Evolutionary conservation across 2,888 invertebrate genomes (phyloP).

Genomic region (Agrotis segetum): DNA sequence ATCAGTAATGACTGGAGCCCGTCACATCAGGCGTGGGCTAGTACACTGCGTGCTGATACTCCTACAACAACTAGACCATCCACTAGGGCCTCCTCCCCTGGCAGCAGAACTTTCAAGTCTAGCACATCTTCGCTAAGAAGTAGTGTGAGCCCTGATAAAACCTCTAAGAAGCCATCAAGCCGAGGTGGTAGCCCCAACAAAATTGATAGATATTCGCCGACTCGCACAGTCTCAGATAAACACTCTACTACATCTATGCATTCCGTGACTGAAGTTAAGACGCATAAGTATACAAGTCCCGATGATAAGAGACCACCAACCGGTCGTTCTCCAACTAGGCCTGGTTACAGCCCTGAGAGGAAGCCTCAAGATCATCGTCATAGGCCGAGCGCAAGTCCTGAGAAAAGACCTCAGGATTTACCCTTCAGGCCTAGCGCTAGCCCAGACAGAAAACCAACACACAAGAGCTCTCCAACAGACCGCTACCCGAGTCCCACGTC

Average conservation of each 20-base stretch:
- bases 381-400: conserved; percentile 79
- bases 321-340: conserved; percentile 75
- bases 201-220: conserved; percentile 80
- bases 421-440: conserved; percentile 68
- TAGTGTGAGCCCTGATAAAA: conserved; percentile 89
- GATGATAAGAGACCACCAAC: conserved; percentile 74
- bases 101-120: conserved; percentile 88
- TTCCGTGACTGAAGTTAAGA: conserved; percentile 75
- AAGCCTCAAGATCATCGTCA: conserved; percentile 71
- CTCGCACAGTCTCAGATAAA: conserved; percentile 75
- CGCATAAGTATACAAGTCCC: conserved; percentile 72
- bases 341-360: conserved; percentile 77
- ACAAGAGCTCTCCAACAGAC: conserved; percentile 48
- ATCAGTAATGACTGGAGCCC: conserved; percentile 93
- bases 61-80: conserved; percentile 89
- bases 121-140: conserved; percentile 90
- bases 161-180: conserved; percentile 77
- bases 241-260: conserved; percentile 78
- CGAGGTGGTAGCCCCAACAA: conserved; percentile 80
- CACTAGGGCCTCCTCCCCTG: conserved; percentile 90
- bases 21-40: conserved; percentile 94
- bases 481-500: conserved; percentile 36
- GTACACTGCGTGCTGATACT: conserved; percentile 93
- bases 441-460: conserved; percentile 69
- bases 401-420: conserved; percentile 72